Percentiles rank a stretch among this genome's conserved stretches.
These are phyloP conservation scores for Megastigmus dorsalis DNA, from an alignment of 2,888 invertebrate species.

Conservation along the genomic window DNA sequence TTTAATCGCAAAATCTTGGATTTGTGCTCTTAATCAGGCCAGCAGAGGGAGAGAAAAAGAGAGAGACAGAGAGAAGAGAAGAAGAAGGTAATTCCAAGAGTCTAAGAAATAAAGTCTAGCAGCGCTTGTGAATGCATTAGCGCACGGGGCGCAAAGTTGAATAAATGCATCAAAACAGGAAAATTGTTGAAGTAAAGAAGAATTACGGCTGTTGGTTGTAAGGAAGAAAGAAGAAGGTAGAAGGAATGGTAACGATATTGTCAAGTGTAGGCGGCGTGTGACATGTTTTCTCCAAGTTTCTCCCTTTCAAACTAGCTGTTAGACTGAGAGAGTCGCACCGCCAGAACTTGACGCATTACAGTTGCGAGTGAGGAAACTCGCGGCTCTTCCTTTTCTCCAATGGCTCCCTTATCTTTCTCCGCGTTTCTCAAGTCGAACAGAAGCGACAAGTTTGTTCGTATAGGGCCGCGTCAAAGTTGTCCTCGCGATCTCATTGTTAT, in stretches of 20 bases:
- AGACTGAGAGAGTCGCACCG: not conserved
- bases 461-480: too few relatives aligned
- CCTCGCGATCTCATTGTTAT: slow-evolving; percentile 64
- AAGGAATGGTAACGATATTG: slow-evolving; percentile 37
- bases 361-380: not conserved
- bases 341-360: slow-evolving; percentile 36
- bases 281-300: slow-evolving; percentile 49
- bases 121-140: slow-evolving; percentile 32
- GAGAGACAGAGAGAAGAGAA: not conserved
- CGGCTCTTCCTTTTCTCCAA: not conserved
- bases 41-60: not conserved
- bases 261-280: slow-evolving; percentile 38
- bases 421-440: too few relatives aligned
- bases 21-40: too few relatives aligned
- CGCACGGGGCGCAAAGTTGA: slow-evolving; percentile 7
- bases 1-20: too few relatives aligned
- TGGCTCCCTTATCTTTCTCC: slow-evolving; percentile 19
- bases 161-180: slow-evolving; percentile 41
- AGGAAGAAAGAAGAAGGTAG: not conserved
- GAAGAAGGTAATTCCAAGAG: not conserved
- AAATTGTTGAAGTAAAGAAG: slow-evolving; percentile 39
- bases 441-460: too few relatives aligned
- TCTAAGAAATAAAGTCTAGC: not conserved
- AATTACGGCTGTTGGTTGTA: slow-evolving; percentile 28
- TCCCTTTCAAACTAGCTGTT: slow-evolving; percentile 17